Evolutionary conservation across 2,888 invertebrate species (phyloP), one percentile per base, ranked within the genome.

Genomic region (Microchrysa polita): DNA sequence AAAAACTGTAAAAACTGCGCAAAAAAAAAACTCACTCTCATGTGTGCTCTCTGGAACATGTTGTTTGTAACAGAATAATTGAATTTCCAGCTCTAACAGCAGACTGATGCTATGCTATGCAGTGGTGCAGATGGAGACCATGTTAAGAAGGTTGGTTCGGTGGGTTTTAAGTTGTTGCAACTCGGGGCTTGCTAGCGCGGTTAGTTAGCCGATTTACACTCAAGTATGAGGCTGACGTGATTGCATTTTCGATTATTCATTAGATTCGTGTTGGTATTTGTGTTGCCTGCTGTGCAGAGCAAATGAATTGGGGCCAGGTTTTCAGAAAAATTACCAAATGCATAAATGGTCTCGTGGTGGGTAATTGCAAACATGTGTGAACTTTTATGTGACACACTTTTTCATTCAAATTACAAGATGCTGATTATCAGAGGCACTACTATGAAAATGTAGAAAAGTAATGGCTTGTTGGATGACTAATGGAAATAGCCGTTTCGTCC

Each of bases 371-470:
- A 40, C 61, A 61, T 18, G 16, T 18, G n/a, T 61, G 61, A 61
- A 61, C 61, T 61, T 61, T n/a, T 61, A 61, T n/a, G 16, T 40
- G 61, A 61, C 61, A 61, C 40, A 61, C 40, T 27, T 40, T 61
- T 5, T 10, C 16, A 48, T 48, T 48, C 48, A 48, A 40, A 16
- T 40, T n/a, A 23, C 61, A 16, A 34, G n/a, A 22, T 7, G 18
- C 9, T 10, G 7, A 10, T 40, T 12, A 42, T 61, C 10, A 40
- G 12, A 40, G 1, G 27, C 9, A 61, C n/a, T n/a, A n/a, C n/a
- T 9, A 16, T n/a, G 40, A 40, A 61, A 40, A 61, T 61, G 40
- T 40, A 14, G 40, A 61, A 22, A 55, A 55, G 52, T 34, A n/a
- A n/a, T 34, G 27, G 7, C 27, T 34, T 7, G 27, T 34, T 5